phyloP scores from a whole-genome alignment of 2,888 invertebrate species.

The Eupithecia insigniata region DNA sequence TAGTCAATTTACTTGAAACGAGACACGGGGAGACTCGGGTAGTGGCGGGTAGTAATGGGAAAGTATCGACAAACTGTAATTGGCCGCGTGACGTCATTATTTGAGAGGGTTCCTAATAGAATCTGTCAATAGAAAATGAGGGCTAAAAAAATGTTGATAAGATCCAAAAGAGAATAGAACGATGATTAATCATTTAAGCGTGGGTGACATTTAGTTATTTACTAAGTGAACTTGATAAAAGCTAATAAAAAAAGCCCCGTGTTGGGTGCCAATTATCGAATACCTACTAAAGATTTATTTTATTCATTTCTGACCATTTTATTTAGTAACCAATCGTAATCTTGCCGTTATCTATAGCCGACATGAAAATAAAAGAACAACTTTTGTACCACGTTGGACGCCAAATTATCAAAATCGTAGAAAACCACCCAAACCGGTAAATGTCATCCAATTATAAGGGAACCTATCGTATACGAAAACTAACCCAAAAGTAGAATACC shows the following conservation, averaged over 20 bases:
- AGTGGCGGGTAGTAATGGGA: constrained; percentile 17
- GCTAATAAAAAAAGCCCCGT: neutral
- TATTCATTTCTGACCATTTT: neutral
- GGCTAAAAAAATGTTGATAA: neutral
- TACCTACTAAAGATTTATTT: neutral
- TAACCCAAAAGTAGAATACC: neutral
- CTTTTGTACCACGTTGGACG: neutral
- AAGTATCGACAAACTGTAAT: constrained; percentile 40
- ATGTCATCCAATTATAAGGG: constrained; percentile 1
- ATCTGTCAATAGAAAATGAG: neutral
- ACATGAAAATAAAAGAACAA: neutral
- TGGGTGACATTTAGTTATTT: neutral
- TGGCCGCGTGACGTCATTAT: constrained; percentile 39
- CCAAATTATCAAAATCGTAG: neutral
- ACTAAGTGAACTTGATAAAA: neutral
- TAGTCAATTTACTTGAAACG: constrained; percentile 22
- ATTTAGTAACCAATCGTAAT: neutral
- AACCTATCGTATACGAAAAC: neutral
- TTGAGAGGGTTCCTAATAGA: constrained; percentile 16
- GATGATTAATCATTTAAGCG: neutral
- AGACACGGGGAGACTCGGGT: constrained; percentile 13
- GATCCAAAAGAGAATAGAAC: neutral
- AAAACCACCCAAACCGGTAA: neutral
- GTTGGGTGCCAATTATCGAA: neutral
- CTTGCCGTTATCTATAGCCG: neutral